Base-by-base conservation (phyloP, 1,140 invertebrate genomes). In the Formica selysi region DNA sequence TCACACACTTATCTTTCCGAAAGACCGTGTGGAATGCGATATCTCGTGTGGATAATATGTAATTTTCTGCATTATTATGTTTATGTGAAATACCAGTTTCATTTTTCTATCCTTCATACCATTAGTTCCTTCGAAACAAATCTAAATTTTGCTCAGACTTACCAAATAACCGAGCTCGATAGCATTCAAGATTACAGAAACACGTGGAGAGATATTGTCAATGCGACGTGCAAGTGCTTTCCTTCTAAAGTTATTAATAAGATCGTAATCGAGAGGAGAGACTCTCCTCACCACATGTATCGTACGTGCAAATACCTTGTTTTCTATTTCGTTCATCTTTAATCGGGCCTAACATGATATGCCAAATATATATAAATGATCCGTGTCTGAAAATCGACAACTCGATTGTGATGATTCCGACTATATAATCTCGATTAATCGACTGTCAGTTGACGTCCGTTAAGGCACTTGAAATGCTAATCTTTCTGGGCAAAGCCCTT, bases 381-480 rank as follows among this genome's bases (percentile, higher is more conserved):
- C 32, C 29, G 2, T 61, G 41, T 86, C 19, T 76, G 51, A 61
- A 57, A 80, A 44, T 38, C 61, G 71, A 48, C 73, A 57, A 36
- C 51, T 84, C 54, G 80, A 65, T 83, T 68, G 41, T 44, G 29
- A 22, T 57, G 65, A 86, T 59, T 76, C 73, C 59, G 62, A 73
- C 67, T 78, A 67, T 67, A 88, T 70, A 87, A 71, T 81, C 70
- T 65, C 85, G 87, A 90, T 89, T 89, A 87, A 76, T 89, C 74
- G 57, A 48, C 68, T 86, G 91, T 91, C 86, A 62, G 71, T 80
- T 86, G 76, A 88, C 85, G 86, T 92, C 83, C 91, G 80, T 91
- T 91, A 93, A 93, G 93, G 93, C 93, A 93, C 93, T 93, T 93
- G 91, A 93, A 92, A 93, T 93, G 91, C 92, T 91, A 92, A 93